These are phyloP conservation scores for Dolichoris vasculosae DNA, from an alignment of 1,140 invertebrate genomes.

Conservation along the genomic window DNA sequence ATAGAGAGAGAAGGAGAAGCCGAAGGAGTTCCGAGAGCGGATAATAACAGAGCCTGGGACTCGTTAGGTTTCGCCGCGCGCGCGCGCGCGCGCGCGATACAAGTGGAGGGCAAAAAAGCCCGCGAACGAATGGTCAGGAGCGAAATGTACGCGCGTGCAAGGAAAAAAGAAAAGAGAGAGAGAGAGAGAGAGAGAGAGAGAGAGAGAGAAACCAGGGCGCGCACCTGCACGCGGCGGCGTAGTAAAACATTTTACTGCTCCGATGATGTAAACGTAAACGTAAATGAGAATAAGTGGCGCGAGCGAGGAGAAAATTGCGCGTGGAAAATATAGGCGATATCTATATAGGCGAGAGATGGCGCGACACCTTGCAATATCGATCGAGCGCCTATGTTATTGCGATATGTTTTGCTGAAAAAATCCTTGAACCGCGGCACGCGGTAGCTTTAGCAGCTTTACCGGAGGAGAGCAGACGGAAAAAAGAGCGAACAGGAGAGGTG, in stretches of 20 bases:
- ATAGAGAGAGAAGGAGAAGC: background rate
- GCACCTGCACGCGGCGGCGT: constrained; percentile 65
- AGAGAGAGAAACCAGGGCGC: constrained; percentile 67
- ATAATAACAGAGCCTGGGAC: constrained; percentile 71
- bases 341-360: constrained; percentile 27
- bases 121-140: constrained; percentile 59
- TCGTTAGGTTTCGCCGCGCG: constrained; percentile 66
- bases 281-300: constrained; percentile 69
- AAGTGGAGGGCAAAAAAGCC: constrained; percentile 63
- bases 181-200: constrained; percentile 27
- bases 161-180: constrained; percentile 39
- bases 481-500: background rate
- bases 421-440: constrained; percentile 31
- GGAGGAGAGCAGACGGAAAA: background rate
- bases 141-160: constrained; percentile 36
- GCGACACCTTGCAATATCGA: constrained; percentile 55
- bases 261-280: constrained; percentile 73
- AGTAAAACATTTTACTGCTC: constrained; percentile 71
- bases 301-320: constrained; percentile 50
- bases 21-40: constrained; percentile 63
- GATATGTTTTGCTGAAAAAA: constrained; percentile 35
- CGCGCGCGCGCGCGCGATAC: constrained; percentile 36
- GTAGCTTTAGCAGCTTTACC: background rate
- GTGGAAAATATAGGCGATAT: too few species aligned
- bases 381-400: constrained; percentile 43